phyloP scores from a whole-genome alignment of 2,888 invertebrate species.

The Trichacis sp. region DNA sequence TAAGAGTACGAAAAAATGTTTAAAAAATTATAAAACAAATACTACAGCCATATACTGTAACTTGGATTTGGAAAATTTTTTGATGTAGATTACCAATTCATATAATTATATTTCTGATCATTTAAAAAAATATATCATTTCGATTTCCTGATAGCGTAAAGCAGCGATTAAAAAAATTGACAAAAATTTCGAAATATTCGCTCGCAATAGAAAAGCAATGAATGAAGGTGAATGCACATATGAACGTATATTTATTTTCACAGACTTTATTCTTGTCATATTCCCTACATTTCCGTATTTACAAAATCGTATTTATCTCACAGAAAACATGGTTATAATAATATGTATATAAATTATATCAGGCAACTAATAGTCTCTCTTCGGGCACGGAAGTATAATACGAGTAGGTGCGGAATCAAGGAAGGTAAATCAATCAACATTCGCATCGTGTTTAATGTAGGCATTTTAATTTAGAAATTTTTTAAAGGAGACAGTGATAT shows the following conservation, averaged over 20 bases:
- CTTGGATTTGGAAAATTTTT: too few species aligned
- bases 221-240: background rate
- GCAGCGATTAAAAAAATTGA: too few species aligned
- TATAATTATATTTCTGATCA: too few species aligned
- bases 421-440: constrained; percentile 41
- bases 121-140: too few species aligned
- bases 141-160: too few species aligned
- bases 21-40: too few species aligned
- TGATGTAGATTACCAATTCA: too few species aligned
- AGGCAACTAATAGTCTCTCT: constrained; percentile 7
- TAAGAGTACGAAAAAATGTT: too few species aligned
- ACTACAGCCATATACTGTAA: too few species aligned
- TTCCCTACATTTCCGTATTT: constrained; percentile 37
- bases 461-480: constrained; percentile 81
- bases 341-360: constrained; percentile 31
- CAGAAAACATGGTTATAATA: constrained; percentile 27
- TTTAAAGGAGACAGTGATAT: constrained; percentile 84
- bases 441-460: constrained; percentile 69
- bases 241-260: constrained; percentile 16
- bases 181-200: too few species aligned
- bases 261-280: constrained; percentile 37
- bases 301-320: constrained; percentile 30
- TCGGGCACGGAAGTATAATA: background rate
- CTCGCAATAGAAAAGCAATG: too few species aligned
- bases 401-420: constrained; percentile 30